Evolutionary conservation across 2,888 invertebrate genomes (phyloP).

Genomic region (Patella caerulea): DNA sequence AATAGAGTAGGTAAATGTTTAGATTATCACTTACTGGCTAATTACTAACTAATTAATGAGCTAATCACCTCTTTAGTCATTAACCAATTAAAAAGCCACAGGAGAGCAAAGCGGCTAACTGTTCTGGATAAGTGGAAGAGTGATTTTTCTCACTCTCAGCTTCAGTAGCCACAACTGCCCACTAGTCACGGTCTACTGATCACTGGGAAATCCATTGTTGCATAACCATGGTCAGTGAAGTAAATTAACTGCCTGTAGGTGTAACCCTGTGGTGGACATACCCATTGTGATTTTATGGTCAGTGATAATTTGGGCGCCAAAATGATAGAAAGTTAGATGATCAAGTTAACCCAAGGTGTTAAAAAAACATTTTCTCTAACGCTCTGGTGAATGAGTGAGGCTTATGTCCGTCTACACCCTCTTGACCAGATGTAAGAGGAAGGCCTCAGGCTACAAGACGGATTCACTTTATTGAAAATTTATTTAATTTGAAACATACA

Average conservation of each 20-base stretch:
- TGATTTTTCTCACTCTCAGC: too few species aligned
- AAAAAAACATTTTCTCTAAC: slow-evolving; percentile 5
- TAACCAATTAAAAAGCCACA: slow-evolving; percentile 8
- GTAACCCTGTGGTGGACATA: slow-evolving; percentile 1
- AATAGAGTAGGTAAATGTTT: slow-evolving; percentile 1
- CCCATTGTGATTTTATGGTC: slow-evolving; percentile 5
- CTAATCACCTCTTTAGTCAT: slow-evolving; percentile 5
- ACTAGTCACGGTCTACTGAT: slow-evolving; percentile 1
- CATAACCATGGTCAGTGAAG: not conserved
- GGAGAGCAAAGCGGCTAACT: not conserved
- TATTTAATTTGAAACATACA: too few species aligned
- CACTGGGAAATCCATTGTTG: not conserved
- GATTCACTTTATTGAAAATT: too few species aligned
- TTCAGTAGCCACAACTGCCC: too few species aligned
- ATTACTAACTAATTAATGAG: slow-evolving; percentile 2
- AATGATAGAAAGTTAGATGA: slow-evolving; percentile 5
- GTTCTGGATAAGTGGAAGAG: not conserved
- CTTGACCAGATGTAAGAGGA: too few species aligned
- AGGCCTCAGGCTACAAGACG: too few species aligned
- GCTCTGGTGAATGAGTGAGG: not conserved
- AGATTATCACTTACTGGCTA: slow-evolving; percentile 4
- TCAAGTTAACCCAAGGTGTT: slow-evolving; percentile 9
- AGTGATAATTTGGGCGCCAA: slow-evolving; percentile 13
- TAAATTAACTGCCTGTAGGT: slow-evolving; percentile 10
- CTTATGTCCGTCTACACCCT: too few species aligned